A percentile compares a stretch with the other conserved stretches of the same genome.
Conservation (phyloP, 2,113 vertebrate species). For the Petaurus breviceps region DNA sequence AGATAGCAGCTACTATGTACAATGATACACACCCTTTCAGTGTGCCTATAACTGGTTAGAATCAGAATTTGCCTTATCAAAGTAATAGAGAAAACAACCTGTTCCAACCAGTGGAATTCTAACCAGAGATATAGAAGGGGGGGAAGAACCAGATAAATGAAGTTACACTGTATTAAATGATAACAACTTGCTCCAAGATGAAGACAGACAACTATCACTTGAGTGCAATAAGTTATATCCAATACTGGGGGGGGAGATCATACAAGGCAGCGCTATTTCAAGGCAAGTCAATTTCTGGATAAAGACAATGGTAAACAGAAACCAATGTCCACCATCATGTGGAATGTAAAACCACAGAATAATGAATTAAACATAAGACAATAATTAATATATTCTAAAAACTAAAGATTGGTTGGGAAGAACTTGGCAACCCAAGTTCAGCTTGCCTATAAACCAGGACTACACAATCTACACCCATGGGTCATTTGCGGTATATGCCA, state of each 20-base stretch:
- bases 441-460: background rate
- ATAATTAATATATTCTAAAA: conserved; percentile 17
- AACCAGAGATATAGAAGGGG: background rate
- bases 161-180: background rate
- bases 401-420: background rate
- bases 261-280: conserved; percentile 37
- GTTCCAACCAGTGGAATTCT: conserved; percentile 13
- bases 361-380: conserved; percentile 29
- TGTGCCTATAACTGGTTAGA: background rate
- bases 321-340: background rate
- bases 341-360: conserved; percentile 12
- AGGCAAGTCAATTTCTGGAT: conserved; percentile 21
- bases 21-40: background rate
- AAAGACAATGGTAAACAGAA: background rate
- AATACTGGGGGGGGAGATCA: conserved; percentile 12
- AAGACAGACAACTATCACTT: conserved; percentile 3
- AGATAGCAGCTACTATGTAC: background rate
- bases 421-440: background rate
- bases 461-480: no score
- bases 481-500: no score
- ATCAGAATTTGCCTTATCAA: conserved; percentile 3
- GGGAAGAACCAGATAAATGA: background rate
- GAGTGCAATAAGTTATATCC: background rate
- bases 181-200: conserved; percentile 16
- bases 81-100: conserved; percentile 11